Evolutionary conservation across 2,888 invertebrate genomes (phyloP).

Genomic region (Caenorhabditis becei): DNA sequence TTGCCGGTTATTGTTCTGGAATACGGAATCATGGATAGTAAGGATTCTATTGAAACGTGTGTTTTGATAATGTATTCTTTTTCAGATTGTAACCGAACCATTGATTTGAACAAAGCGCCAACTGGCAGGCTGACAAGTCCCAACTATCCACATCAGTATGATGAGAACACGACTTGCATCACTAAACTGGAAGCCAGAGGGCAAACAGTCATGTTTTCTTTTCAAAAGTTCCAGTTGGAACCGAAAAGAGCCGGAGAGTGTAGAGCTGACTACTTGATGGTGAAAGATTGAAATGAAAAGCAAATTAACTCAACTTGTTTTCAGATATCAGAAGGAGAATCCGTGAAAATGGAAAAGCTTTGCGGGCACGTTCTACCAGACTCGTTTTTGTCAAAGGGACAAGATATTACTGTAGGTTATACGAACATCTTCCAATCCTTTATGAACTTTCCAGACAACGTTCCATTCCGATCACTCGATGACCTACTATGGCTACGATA

Average conservation of each 20-base stretch:
- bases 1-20: slow-evolving; percentile 2
- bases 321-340: slow-evolving; percentile 5
- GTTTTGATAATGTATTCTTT: slow-evolving; percentile 15
- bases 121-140: slow-evolving; percentile 73
- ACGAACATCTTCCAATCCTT: not conserved
- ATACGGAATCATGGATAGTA: slow-evolving; percentile 31
- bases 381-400: not conserved
- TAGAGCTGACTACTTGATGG: not conserved
- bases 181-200: slow-evolving; percentile 65
- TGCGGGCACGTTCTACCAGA: not conserved
- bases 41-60: not conserved
- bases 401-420: slow-evolving; percentile 8
- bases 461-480: slow-evolving; percentile 65
- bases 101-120: slow-evolving; percentile 54
- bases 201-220: slow-evolving; percentile 56
- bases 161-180: slow-evolving; percentile 68
- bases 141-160: slow-evolving; percentile 75
- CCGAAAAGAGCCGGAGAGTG: not conserved
- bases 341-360: not conserved
- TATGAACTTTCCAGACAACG: not conserved
- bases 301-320: not conserved
- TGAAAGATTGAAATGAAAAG: not conserved
- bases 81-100: slow-evolving; percentile 78
- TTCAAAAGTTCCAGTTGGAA: slow-evolving; percentile 28
- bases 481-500: slow-evolving; percentile 66